These are phyloP conservation scores for Trichonephila inaurata DNA, from an alignment of 1,140 invertebrate species.

Conservation along the genomic window DNA sequence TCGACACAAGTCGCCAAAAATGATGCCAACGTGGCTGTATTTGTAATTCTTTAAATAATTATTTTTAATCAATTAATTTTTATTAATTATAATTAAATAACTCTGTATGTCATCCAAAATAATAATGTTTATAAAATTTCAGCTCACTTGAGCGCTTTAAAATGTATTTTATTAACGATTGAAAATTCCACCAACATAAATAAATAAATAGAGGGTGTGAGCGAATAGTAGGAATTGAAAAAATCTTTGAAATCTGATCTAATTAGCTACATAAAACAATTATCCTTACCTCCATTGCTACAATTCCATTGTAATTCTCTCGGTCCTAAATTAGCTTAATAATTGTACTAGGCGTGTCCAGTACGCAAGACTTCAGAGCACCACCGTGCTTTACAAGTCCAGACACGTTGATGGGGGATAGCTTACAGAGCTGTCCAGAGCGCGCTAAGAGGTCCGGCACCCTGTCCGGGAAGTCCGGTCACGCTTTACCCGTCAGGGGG, in stretches of 20 bases:
- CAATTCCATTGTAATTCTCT: not conserved
- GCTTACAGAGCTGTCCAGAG: constrained; percentile 21
- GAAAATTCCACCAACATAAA: no score
- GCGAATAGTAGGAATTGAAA: no score
- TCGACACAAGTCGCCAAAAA: no score
- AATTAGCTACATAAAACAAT: not conserved
- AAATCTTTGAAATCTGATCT: constrained; percentile 2
- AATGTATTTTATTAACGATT: no score
- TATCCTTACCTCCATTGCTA: not conserved
- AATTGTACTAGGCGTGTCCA: not conserved
- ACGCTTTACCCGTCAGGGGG: constrained; percentile 28
- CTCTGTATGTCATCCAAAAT: no score
- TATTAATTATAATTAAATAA: no score
- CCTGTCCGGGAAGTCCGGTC: constrained; percentile 28
- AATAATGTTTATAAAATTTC: no score
- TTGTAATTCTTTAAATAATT: no score
- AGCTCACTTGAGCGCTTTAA: no score
- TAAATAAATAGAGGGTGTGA: no score
- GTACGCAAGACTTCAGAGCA: not conserved
- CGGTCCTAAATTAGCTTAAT: not conserved
- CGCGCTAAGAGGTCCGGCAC: not conserved
- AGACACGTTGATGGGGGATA: constrained; percentile 48
- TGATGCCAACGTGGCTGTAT: no score
- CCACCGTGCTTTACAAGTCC: not conserved
- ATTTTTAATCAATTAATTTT: no score